Evolutionary conservation across 1,140 invertebrate species (phyloP), one percentile per base, ranked within the genome.

Genomic region (Platyura marginata): DNA sequence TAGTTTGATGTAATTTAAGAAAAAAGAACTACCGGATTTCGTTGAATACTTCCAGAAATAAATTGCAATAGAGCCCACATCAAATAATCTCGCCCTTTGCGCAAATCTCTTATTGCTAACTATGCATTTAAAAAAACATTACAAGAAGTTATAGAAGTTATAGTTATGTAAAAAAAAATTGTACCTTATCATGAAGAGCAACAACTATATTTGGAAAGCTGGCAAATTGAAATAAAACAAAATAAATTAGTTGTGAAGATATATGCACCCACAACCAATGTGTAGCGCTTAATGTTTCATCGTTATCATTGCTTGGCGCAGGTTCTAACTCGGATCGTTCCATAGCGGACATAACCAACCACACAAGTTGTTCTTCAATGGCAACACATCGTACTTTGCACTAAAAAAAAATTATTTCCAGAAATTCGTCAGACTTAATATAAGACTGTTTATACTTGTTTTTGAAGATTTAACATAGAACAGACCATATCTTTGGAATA

Each of bases 1-100:
- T 16, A 13, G 22, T 3, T 45, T 37, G 23, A 39, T 9, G n/a
- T 36, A n/a, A 2, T 13, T 42, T 19, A 41, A 58, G 64, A n/a
- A n/a, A n/a, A n/a, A n/a, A n/a, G n/a, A n/a, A n/a, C 69, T 66
- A 82, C 75, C 1, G 88, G 83, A 67, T 94, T 94, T 48, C 91
- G 79, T 63, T 94, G 89, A 54, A 96, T 96, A 55, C 87, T 92
- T 37, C 91, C 90, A 2, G 91, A 95, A 46, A 96, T 92, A 55
- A 93, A 96, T 62, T 96, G 92, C 6, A 97, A 61, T n/a, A 97
- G 63, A 3, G 92, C 83, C 92, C 92, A 97, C 91, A 96, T 96
- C 1, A 97, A 62, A 52, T 95, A 88, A 65, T 97, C 91, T 39
- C 92, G 65, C 0, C 90, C 90, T 63, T 88, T 89, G 39, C 80